Base-by-base conservation (phyloP, 2,113 vertebrate species). In the Lates calcarifer region DNA sequence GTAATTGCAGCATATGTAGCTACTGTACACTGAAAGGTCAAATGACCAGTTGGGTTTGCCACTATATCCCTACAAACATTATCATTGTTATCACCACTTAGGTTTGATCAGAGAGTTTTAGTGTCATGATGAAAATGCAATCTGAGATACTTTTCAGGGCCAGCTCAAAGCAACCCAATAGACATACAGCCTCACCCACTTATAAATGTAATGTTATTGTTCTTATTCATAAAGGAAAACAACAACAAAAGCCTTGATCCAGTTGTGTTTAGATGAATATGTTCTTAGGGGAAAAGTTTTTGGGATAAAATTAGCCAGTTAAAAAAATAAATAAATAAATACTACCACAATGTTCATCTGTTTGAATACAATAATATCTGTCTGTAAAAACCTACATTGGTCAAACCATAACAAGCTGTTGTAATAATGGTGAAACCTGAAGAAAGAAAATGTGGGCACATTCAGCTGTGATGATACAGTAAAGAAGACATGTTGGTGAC, bases 21-120 rank as follows among this genome's bases (percentile, higher is more conserved):
- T n/a, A n/a, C n/a, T n/a, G n/a, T 53, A 73, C 51, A 57, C 45
- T 64, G 5, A 82, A 29, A 47, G 57, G 35, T 56, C 4, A 49
- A 28, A 26, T 15, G 6, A 53, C 37, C 64, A 29, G 9, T 17
- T 57, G 28, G 5, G 11, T 28, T 31, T 53, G 51, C n/a, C n/a
- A 11, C 49, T 37, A 33, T 55, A 56, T 28, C n/a, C 45, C 14
- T 45, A 26, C 39, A 65, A 39, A 13, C 20, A 53, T 18, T 31
- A 35, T 39, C 39, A 33, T 3, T 68, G 15, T 8, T 55, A 24
- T 55, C 20, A 51, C 10, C 11, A 49, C 15, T 39, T 17, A 26
- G 4, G 39, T 56, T 57, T 56, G 33, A 56, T 57, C 15, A 39
- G 26, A 57, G 24, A 57, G 26, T 55, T 55, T 55, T 12, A 13